Conservation (phyloP, 2,888 invertebrate genomes). For the Campoplex nolae region DNA sequence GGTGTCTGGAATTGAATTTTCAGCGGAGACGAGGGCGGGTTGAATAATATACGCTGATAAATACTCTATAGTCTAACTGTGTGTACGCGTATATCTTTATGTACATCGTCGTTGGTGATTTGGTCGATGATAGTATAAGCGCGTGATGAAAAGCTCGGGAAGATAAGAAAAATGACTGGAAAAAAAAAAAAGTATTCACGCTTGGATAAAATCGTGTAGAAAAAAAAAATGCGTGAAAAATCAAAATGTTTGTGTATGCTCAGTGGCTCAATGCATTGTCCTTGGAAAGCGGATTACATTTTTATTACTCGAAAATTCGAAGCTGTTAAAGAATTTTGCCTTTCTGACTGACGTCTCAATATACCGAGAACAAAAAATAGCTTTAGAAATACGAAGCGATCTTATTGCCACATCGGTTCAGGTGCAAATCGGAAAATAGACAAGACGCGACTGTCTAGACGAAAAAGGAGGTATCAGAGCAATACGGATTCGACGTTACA, state of each 20-base stretch:
- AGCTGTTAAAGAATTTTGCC: background rate
- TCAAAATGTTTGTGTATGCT: slow-evolving; percentile 20
- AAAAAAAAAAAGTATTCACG: too few relatives aligned
- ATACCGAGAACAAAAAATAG: background rate
- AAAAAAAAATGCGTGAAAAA: slow-evolving; percentile 1
- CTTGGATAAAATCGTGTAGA: too few relatives aligned
- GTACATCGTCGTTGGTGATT: slow-evolving; percentile 39
- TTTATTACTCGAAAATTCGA: slow-evolving; percentile 11
- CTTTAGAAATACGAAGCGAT: background rate
- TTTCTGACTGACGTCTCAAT: background rate
- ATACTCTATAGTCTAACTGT: slow-evolving; percentile 41
- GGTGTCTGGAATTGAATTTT: slow-evolving; percentile 68
- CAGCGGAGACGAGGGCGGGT: slow-evolving; percentile 63
- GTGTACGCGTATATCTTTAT: background rate
- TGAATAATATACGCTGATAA: slow-evolving; percentile 64
- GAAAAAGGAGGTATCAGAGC: slow-evolving; percentile 30
- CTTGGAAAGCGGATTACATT: slow-evolving; percentile 38
- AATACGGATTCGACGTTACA: slow-evolving; percentile 35
- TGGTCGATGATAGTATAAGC: slow-evolving; percentile 24
- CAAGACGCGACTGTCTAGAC: slow-evolving; percentile 60
- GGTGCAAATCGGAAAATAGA: slow-evolving; percentile 12
- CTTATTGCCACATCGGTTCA: slow-evolving; percentile 18
- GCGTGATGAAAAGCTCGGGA: slow-evolving; percentile 26
- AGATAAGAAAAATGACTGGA: slow-evolving; percentile 20
- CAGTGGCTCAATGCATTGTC: slow-evolving; percentile 40